phyloP scores from a whole-genome alignment of 2,888 invertebrate species.

The Torymus tubicola region DNA sequence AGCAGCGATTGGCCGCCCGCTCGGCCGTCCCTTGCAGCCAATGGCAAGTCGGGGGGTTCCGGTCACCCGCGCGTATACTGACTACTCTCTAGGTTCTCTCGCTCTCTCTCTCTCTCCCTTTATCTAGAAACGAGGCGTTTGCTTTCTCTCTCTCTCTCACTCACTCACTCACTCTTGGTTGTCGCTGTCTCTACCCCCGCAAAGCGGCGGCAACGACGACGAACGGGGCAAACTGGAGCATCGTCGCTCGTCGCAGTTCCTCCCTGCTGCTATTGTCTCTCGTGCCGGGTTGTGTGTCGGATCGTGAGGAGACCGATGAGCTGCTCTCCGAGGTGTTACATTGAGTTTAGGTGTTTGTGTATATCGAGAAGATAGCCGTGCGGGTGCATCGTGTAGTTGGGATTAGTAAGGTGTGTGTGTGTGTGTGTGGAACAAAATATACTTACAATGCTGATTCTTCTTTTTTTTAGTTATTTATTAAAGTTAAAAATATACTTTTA shows the following conservation, averaged over 20 bases:
- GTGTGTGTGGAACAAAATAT: too few relatives aligned
- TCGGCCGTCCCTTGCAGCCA: conserved; percentile 39
- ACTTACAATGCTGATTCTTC: too few relatives aligned
- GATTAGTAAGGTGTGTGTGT: too few relatives aligned
- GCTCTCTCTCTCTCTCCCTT: too few relatives aligned
- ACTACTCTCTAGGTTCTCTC: too few relatives aligned
- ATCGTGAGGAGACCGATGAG: conserved; percentile 60
- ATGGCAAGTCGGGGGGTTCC: conserved; percentile 37
- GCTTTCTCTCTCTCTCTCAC: not conserved
- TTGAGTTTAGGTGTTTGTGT: too few relatives aligned
- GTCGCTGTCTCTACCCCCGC: not conserved
- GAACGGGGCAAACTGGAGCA: conserved; percentile 65
- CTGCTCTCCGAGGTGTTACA: not conserved
- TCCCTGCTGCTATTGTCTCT: conserved; percentile 66
- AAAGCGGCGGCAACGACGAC: not conserved
- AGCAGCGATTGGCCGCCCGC: conserved; percentile 41
- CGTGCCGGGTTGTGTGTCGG: conserved; percentile 67
- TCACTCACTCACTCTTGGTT: not conserved
- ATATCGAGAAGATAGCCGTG: too few relatives aligned
- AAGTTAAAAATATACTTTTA: too few relatives aligned
- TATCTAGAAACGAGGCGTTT: not conserved
- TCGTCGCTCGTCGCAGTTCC: conserved; percentile 62
- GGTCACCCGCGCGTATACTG: conserved; percentile 30
- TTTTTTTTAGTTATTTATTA: too few relatives aligned
- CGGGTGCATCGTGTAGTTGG: too few relatives aligned